These are phyloP conservation scores for Noctua comes DNA, from an alignment of 2,888 invertebrate species.

Conservation along the genomic window DNA sequence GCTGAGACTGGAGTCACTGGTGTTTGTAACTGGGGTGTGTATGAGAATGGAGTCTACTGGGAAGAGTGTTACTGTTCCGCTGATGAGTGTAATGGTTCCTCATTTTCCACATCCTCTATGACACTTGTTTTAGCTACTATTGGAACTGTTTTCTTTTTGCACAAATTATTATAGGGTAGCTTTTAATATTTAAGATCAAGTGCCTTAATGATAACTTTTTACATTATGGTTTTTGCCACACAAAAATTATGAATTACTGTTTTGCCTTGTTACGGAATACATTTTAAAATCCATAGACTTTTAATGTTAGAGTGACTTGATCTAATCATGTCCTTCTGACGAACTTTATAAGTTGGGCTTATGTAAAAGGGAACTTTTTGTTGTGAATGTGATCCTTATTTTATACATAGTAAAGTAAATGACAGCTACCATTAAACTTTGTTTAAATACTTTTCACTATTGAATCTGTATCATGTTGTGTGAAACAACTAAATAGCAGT, in stretches of 20 bases:
- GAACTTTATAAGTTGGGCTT: background rate
- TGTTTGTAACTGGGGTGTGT: conserved; percentile 99
- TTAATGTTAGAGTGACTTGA: background rate
- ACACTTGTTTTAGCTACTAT: conserved; percentile 66
- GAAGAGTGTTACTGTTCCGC: conserved; percentile 98
- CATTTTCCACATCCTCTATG: conserved; percentile 72
- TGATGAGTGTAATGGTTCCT: conserved; percentile 95
- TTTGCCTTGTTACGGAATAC: background rate
- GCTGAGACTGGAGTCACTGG: conserved; percentile 97
- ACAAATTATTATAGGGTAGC: conserved; percentile 54
- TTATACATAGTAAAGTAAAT: background rate
- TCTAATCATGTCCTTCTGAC: conserved; percentile 4
- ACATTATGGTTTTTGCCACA: conserved; percentile 37
- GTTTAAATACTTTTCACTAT: background rate
- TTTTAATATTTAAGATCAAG: conserved; percentile 31
- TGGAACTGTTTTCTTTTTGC: conserved; percentile 45
- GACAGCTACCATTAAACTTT: background rate
- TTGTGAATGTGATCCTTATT: too few relatives aligned
- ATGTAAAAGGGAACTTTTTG: background rate
- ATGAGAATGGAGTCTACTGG: conserved; percentile 98
- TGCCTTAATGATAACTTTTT: conserved; percentile 56
- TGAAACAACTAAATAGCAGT: background rate
- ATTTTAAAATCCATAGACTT: background rate
- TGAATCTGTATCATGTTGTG: background rate
- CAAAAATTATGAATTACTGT: background rate